Conservation (phyloP, 2,888 invertebrate species). For the Pristionchus arcanus region DNA sequence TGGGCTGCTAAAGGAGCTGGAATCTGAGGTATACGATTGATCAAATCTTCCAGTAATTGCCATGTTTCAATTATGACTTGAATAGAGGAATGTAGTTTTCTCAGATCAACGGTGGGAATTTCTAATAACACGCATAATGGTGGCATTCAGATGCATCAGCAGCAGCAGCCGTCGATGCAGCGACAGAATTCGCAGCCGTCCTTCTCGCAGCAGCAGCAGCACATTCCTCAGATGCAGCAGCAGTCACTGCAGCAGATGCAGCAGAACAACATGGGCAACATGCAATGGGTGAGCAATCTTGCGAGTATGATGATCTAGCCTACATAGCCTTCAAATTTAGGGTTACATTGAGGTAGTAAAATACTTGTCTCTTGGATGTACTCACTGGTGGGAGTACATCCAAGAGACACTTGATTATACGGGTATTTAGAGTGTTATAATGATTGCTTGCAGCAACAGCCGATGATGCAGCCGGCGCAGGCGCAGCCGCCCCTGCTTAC, state of each 20-base stretch:
- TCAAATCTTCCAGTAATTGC: neutral
- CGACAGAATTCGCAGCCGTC: slow-evolving; percentile 48
- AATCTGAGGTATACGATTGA: neutral
- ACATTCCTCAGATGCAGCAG: slow-evolving; percentile 23
- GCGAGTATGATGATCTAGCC: too few relatives aligned
- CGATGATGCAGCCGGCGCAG: slow-evolving; percentile 52
- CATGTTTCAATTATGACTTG: neutral
- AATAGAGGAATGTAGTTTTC: neutral
- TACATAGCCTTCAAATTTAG: neutral
- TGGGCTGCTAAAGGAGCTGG: neutral
- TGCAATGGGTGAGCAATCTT: neutral
- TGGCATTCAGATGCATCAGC: neutral
- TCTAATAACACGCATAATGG: neutral
- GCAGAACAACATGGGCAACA: neutral
- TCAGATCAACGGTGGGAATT: neutral
- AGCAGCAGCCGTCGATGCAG: slow-evolving; percentile 26
- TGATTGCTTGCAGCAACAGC: slow-evolving; percentile 14
- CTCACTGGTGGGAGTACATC: too few relatives aligned
- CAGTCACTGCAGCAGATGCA: slow-evolving; percentile 31
- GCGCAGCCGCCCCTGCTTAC: neutral
- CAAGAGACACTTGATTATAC: too few relatives aligned
- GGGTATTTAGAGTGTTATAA: too few relatives aligned
- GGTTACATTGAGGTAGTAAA: neutral
- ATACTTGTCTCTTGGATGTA: too few relatives aligned
- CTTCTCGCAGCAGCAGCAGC: slow-evolving; percentile 21